phyloP scores from a whole-genome alignment of 1,140 invertebrate species.

The Eumaeus atala region DNA sequence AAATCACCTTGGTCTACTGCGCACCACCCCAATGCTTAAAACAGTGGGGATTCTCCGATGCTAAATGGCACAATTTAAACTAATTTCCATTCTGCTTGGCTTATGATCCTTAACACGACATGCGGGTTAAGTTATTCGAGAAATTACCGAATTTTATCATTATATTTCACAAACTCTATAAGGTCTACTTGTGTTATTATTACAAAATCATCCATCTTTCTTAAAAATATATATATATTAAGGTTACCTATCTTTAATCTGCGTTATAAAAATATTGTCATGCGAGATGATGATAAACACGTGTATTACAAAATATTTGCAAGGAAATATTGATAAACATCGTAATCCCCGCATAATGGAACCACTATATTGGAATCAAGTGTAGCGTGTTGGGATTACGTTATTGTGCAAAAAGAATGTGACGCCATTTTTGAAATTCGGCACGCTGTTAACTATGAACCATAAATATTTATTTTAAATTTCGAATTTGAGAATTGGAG shows the following conservation, averaged over 20 bases:
- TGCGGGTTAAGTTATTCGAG: no score
- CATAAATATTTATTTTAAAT: constrained; percentile 7
- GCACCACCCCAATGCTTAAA: no score
- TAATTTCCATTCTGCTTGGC: no score
- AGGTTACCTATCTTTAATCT: constrained; percentile 13
- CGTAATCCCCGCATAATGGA: constrained; percentile 38
- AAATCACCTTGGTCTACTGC: no score
- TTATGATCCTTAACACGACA: no score
- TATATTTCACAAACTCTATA: no score
- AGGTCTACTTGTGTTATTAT: no score
- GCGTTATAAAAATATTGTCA: constrained; percentile 43
- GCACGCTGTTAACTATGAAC: constrained; percentile 8
- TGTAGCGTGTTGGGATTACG: constrained; percentile 44
- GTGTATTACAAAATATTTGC: constrained; percentile 36
- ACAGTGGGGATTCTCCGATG: no score
- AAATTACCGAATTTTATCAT: no score
- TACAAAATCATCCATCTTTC: neutral
- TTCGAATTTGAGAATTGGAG: neutral
- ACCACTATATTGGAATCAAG: constrained; percentile 39
- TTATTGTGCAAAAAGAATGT: constrained; percentile 43
- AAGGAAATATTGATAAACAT: constrained; percentile 38
- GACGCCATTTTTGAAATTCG: constrained; percentile 18
- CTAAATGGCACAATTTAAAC: no score
- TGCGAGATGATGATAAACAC: constrained; percentile 31
- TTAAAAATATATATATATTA: neutral